These are phyloP conservation scores for Imbricaverruca yamaguchii DNA, from an alignment of 2,888 invertebrate genomes.

Conservation along the genomic window DNA sequence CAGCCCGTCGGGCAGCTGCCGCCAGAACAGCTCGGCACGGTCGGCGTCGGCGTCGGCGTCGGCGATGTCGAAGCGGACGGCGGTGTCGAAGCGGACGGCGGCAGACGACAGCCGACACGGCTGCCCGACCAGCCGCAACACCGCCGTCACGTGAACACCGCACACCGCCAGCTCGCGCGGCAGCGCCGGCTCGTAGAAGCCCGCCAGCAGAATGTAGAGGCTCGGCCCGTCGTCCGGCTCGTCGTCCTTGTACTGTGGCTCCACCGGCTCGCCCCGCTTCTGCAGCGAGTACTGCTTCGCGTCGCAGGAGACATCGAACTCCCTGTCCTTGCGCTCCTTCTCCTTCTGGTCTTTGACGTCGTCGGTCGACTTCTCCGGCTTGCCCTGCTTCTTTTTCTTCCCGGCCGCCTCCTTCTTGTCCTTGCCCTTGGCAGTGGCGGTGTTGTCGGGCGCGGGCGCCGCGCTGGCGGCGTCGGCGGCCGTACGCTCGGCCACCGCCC, in stretches of 20 bases:
- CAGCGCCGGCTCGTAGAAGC: slow-evolving; percentile 1
- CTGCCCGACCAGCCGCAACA: neutral
- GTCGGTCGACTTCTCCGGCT: neutral
- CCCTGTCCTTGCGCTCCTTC: neutral
- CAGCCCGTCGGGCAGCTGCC: neutral
- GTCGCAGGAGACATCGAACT: neutral
- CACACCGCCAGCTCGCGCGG: neutral
- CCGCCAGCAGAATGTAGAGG: neutral
- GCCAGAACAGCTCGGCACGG: neutral
- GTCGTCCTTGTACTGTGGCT: slow-evolving; percentile 15
- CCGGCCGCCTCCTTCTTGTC: neutral
- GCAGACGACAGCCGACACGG: neutral
- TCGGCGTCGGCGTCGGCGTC: neutral
- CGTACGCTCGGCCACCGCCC: neutral
- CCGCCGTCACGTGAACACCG: neutral
- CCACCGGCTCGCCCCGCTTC: slow-evolving; percentile 2
- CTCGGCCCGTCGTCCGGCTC: slow-evolving; percentile 12
- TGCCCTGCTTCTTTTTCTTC: neutral
- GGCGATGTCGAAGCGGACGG: neutral
- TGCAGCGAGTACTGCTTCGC: neutral
- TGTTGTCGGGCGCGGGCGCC: neutral
- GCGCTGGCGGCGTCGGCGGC: neutral
- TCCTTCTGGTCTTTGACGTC: neutral
- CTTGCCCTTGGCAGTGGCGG: neutral
- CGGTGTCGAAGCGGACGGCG: neutral